Percentiles rank a stretch among this genome's conserved stretches.
These are phyloP conservation scores for Teinopalpus imperialis DNA, from an alignment of 2,888 invertebrate genomes.

Conservation along the genomic window DNA sequence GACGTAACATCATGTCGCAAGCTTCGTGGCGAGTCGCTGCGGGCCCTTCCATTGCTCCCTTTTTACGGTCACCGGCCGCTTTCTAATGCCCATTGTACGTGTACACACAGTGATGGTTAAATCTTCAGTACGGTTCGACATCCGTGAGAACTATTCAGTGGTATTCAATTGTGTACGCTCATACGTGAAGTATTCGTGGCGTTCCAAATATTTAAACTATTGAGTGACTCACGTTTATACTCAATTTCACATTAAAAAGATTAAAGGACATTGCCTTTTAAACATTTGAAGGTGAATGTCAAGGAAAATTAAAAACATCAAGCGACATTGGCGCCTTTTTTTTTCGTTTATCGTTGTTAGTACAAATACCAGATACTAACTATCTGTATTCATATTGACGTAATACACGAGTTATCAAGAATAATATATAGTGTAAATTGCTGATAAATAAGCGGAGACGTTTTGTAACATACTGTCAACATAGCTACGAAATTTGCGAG, in stretches of 20 bases:
- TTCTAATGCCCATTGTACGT: conserved; percentile 78
- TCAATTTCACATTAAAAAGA: conserved; percentile 5
- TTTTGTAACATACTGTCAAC: too few relatives aligned
- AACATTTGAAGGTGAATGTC: conserved; percentile 19
- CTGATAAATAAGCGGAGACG: conserved; percentile 18
- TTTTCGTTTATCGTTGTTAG: conserved; percentile 6
- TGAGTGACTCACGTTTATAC: not conserved
- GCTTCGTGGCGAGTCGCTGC: conserved; percentile 38
- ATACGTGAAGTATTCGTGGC: conserved; percentile 8
- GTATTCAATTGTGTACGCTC: conserved; percentile 44
- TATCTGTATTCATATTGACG: conserved; percentile 14
- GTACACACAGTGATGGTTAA: conserved; percentile 61
- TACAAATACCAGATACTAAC: conserved; percentile 7
- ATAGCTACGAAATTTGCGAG: too few relatives aligned
- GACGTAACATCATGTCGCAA: conserved; percentile 73
- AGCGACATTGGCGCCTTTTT: conserved; percentile 2
- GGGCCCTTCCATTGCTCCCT: conserved; percentile 71
- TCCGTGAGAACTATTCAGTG: conserved; percentile 64
- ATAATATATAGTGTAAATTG: conserved; percentile 19
- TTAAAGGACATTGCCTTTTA: conserved; percentile 20
- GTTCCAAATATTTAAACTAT: not conserved
- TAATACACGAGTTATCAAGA: conserved; percentile 21
- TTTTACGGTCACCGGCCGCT: conserved; percentile 75
- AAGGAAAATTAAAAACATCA: conserved; percentile 3
- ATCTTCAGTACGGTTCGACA: conserved; percentile 59